phyloP scores from a whole-genome alignment of 2,797 vertebrate species.

The Astyanax mexicanus region DNA sequence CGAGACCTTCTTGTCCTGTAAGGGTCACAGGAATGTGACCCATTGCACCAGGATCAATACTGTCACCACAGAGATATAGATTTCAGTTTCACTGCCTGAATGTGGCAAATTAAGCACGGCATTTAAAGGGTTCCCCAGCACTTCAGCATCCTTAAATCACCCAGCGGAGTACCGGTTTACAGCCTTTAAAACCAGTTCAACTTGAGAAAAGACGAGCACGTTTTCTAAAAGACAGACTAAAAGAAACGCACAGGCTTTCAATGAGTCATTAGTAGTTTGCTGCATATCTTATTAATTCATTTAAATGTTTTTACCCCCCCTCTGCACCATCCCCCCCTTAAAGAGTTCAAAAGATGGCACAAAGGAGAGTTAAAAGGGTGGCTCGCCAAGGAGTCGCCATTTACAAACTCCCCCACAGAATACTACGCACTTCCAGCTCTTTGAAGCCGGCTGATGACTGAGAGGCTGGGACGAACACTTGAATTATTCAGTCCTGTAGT shows the following conservation, averaged over 20 bases:
- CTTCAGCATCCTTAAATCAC: constrained; percentile 35
- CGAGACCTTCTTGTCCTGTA: constrained; percentile 16
- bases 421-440: constrained; percentile 22
- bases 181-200: constrained; percentile 9
- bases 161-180: too few species aligned
- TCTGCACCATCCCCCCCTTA: not conserved
- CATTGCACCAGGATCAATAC: constrained; percentile 37
- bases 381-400: constrained; percentile 13
- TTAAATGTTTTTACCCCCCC: constrained; percentile 22
- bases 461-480: constrained; percentile 19
- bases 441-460: constrained; percentile 37
- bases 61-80: constrained; percentile 42
- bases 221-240: not conserved
- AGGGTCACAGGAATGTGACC: constrained; percentile 19
- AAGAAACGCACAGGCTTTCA: not conserved
- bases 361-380: constrained; percentile 26
- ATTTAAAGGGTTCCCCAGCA: constrained; percentile 14
- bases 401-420: constrained; percentile 40
- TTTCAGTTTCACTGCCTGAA: constrained; percentile 29
- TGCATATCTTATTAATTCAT: constrained; percentile 37
- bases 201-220: constrained; percentile 3
- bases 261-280: constrained; percentile 37
- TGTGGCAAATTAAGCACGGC: constrained; percentile 29
- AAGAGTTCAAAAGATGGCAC: constrained; percentile 38
- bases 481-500: constrained; percentile 30